These are phyloP conservation scores for Semicossyphus pulcher DNA, from an alignment of 2,113 vertebrate genomes.

Conservation along the genomic window DNA sequence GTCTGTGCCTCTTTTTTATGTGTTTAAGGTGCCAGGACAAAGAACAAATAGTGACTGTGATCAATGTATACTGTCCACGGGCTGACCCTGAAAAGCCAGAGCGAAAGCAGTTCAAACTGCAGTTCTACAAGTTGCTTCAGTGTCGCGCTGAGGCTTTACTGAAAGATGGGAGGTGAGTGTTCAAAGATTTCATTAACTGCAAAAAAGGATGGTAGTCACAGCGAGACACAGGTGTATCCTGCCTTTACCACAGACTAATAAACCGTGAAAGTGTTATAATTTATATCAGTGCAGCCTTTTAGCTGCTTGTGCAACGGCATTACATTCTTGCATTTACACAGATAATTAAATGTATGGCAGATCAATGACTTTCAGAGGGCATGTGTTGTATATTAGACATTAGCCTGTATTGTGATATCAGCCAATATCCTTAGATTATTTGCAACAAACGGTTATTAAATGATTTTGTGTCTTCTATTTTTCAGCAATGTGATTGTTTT, in stretches of 20 bases:
- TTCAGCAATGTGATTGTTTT: constrained; percentile 90
- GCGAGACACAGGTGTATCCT: constrained; percentile 31
- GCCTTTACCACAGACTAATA: constrained; percentile 17
- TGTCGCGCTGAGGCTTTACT: constrained; percentile 87
- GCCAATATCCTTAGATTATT: too few species aligned
- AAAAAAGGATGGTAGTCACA: not conserved
- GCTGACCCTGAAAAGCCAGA: constrained; percentile 89
- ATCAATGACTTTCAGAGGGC: not conserved
- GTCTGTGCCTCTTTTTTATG: not conserved
- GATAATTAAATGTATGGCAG: not conserved
- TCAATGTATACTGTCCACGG: constrained; percentile 92
- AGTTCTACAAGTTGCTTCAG: constrained; percentile 89
- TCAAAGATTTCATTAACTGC: not conserved
- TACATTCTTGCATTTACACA: not conserved
- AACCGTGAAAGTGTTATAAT: not conserved
- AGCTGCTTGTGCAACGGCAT: not conserved
- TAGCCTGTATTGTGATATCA: not conserved
- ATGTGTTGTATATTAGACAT: not conserved
- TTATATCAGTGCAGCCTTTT: not conserved
- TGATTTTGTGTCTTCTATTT: constrained; percentile 37
- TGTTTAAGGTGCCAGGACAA: constrained; percentile 68
- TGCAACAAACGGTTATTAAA: too few species aligned
- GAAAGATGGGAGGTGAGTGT: constrained; percentile 83
- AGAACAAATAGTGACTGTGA: constrained; percentile 82
- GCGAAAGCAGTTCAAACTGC: constrained; percentile 87